phyloP scores from a whole-genome alignment of 2,797 vertebrate species.

The Eulemur rubriventer region DNA sequence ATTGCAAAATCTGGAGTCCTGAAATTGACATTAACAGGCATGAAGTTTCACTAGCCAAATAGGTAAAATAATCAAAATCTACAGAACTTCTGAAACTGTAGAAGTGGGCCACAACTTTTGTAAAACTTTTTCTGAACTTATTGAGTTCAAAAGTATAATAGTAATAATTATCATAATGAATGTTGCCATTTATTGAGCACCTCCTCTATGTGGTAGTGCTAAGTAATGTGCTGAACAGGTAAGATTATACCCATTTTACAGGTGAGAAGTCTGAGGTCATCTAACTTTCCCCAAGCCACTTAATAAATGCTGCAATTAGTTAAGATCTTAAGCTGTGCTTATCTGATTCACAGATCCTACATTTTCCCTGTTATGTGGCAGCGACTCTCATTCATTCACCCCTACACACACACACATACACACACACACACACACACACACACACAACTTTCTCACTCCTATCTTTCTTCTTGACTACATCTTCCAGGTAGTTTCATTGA shows the following conservation, averaged over 20 bases:
- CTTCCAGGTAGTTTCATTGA: background rate
- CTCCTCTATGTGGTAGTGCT: background rate
- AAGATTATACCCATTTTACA: background rate
- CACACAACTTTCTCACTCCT: background rate
- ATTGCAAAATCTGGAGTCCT: background rate
- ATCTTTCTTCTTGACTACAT: background rate
- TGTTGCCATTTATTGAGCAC: background rate
- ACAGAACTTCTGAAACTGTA: background rate
- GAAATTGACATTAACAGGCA: background rate
- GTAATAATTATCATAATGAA: background rate
- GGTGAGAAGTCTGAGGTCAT: background rate
- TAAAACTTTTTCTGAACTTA: background rate
- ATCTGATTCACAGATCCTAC: background rate
- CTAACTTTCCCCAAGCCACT: background rate
- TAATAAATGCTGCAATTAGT: background rate
- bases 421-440: background rate
- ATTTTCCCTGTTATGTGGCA: background rate
- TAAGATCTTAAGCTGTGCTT: background rate
- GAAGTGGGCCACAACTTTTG: background rate
- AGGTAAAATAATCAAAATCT: background rate
- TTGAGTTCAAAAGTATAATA: background rate
- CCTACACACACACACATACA: background rate
- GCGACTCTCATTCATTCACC: background rate
- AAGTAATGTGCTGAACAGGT: background rate
- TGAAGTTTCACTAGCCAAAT: background rate